These are phyloP conservation scores for Nemapogon koenigi DNA, from an alignment of 2,888 invertebrate genomes.

Conservation along the genomic window DNA sequence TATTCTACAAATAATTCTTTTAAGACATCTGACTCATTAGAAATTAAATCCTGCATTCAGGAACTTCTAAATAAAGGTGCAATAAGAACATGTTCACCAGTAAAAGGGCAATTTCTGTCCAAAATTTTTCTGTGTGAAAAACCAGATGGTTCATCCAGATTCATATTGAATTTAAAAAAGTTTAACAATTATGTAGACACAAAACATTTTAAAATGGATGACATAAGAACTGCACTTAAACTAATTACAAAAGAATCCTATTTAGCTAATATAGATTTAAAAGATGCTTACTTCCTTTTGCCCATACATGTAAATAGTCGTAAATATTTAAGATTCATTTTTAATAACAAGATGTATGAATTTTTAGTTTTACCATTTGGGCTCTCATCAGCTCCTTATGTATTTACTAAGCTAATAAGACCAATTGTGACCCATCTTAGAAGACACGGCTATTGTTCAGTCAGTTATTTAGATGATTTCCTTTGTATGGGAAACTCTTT, in stretches of 20 bases:
- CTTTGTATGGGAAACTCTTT: slow-evolving; percentile 11
- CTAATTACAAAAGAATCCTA: too few relatives aligned
- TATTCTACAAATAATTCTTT: too few relatives aligned
- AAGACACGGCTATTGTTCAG: slow-evolving; percentile 2
- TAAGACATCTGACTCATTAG: too few relatives aligned
- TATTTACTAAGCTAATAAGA: slow-evolving; percentile 5
- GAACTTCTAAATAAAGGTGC: too few relatives aligned
- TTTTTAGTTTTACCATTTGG: slow-evolving; percentile 8
- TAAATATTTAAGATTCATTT: too few relatives aligned
- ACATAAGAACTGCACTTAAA: too few relatives aligned
- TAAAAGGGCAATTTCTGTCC: slow-evolving; percentile 5
- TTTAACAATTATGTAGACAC: slow-evolving; percentile 10
- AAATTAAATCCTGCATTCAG: too few relatives aligned
- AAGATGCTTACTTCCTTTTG: too few relatives aligned
- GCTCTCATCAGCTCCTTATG: slow-evolving; percentile 1
- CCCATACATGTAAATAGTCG: too few relatives aligned
- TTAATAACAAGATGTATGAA: slow-evolving; percentile 1
- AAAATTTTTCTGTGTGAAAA: slow-evolving; percentile 8
- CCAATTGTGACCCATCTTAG: slow-evolving; percentile 2
- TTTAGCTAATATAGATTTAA: too few relatives aligned
- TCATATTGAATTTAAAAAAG: slow-evolving; percentile 9
- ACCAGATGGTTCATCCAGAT: slow-evolving; percentile 7
- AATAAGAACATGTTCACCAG: not conserved
- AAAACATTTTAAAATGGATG: too few relatives aligned
- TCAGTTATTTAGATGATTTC: slow-evolving; percentile 13